Percentiles rank a stretch among this genome's conserved stretches.
Conservation (phyloP, 1,140 invertebrate species). For the Cryptotermes secundus region DNA sequence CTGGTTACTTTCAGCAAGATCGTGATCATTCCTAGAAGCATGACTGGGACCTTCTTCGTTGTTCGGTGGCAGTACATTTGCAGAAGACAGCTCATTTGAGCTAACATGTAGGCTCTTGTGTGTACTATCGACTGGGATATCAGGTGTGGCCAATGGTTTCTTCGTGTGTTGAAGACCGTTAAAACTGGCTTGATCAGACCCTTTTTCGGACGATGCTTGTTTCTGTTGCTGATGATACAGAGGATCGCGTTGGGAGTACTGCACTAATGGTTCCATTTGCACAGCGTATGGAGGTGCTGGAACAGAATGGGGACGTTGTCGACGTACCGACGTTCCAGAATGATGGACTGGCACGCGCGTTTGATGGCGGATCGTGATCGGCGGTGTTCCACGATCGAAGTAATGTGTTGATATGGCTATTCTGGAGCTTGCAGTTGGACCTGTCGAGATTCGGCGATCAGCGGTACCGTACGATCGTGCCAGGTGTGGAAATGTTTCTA, state of each 20-base stretch:
- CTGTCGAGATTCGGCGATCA: neutral
- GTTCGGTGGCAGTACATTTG: neutral
- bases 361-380: slow-evolving; percentile 19
- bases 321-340: neutral
- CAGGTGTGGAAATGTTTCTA: neutral
- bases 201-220: slow-evolving; percentile 9
- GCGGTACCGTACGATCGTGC: neutral
- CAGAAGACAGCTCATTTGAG: neutral
- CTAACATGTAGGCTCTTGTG: slow-evolving; percentile 24
- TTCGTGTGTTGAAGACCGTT: slow-evolving; percentile 26
- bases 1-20: slow-evolving; percentile 8
- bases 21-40: neutral
- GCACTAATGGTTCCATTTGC: slow-evolving; percentile 75
- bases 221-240: slow-evolving; percentile 56
- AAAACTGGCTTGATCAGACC: neutral
- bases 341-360: neutral
- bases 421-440: neutral
- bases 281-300: slow-evolving; percentile 69
- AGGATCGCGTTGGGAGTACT: slow-evolving; percentile 75
- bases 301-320: slow-evolving; percentile 22
- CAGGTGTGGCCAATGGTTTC: neutral
- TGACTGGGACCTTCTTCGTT: neutral
- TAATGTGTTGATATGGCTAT: slow-evolving; percentile 4
- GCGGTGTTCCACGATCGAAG: slow-evolving; percentile 18
- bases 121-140: neutral